Base-by-base conservation (phyloP, 2,797 vertebrate species). In the Dallia pectoralis region DNA sequence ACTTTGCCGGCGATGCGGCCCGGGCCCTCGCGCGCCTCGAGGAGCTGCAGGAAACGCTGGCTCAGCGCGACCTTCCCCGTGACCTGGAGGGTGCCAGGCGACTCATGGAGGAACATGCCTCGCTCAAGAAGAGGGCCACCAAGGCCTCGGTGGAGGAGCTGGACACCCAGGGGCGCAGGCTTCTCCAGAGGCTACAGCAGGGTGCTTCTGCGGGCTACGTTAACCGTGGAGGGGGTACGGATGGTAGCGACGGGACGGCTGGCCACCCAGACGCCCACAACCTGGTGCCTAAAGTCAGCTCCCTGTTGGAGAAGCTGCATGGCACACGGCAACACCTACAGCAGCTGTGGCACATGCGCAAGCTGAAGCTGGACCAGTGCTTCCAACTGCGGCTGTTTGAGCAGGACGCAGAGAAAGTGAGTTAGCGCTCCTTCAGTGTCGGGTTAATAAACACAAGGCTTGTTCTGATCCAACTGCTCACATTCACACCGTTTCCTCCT, bases 341-440 rank as follows among this genome's bases (percentile, higher is more conserved):
- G 87, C 96, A 98, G 94, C 93, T 96, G 86, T 99, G 97, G 97
- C 97, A 99, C 2, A 93, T 97, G 74, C 90, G 97, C 79, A 99
- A 99, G 86, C 87, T 99, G 75, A 97, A 99, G 88, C 87, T 99
- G 79, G 98, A 99, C 84, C 98, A 99, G 91, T 99, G 98, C 86
- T 99, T 99, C 87, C 98, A 99, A 88, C 94, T 99, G 48, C 93
- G 98, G 53, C 95, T 99, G 71, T 99, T 99, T 1, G 97, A 99
- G 69, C 98, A 99, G 91, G 98, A 99, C 67, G 98, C 98, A 0
- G 97, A 99, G 86, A 99, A 99, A 97, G 98, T 99, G 84, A 3
- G 62, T 64, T 8, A 4, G 18, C 6, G 14, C 61, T 32, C 5
- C 22, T 7, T 32, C 29, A 32, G 27, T 63, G 3, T 15, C 2